phyloP scores from a whole-genome alignment of 2,113 vertebrate species.

The Gulo gulo region DNA sequence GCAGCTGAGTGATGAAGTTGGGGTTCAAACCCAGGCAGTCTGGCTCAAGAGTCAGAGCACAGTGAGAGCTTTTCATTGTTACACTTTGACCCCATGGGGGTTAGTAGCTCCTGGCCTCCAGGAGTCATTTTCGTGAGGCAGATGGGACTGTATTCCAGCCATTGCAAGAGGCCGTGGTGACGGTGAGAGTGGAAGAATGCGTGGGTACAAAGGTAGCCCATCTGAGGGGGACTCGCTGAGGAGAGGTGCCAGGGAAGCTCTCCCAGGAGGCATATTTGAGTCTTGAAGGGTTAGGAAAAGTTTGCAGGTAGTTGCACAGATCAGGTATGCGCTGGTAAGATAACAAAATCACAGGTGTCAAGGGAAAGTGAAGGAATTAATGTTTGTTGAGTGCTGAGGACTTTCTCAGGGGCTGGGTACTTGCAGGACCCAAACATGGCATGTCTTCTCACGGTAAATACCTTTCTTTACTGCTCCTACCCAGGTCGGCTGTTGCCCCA shows the following conservation, averaged over 20 bases:
- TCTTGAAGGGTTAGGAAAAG: constrained; percentile 1
- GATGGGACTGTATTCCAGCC: neutral
- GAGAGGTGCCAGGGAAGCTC: neutral
- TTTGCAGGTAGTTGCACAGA: neutral
- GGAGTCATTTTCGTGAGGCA: neutral
- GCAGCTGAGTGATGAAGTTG: neutral
- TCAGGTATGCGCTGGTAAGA: neutral
- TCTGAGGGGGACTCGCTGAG: neutral
- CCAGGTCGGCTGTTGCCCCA: neutral
- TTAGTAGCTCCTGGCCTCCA: neutral
- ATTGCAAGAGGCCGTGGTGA: neutral
- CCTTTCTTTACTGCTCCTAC: neutral
- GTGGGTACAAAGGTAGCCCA: neutral
- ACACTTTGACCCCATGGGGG: neutral
- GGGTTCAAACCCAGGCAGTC: neutral
- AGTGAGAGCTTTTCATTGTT: neutral
- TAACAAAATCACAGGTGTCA: neutral
- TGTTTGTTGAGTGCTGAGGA: neutral
- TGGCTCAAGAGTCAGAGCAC: neutral
- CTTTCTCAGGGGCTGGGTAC: neutral
- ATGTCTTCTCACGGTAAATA: neutral
- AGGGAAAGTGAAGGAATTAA: neutral
- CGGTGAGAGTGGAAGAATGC: neutral
- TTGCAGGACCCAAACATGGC: no score
- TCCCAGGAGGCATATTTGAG: neutral